Percentiles rank a stretch among this genome's conserved stretches.
Evolutionary conservation across 2,888 invertebrate genomes (phyloP).

Genomic region (Schrankia costaestrigalis): DNA sequence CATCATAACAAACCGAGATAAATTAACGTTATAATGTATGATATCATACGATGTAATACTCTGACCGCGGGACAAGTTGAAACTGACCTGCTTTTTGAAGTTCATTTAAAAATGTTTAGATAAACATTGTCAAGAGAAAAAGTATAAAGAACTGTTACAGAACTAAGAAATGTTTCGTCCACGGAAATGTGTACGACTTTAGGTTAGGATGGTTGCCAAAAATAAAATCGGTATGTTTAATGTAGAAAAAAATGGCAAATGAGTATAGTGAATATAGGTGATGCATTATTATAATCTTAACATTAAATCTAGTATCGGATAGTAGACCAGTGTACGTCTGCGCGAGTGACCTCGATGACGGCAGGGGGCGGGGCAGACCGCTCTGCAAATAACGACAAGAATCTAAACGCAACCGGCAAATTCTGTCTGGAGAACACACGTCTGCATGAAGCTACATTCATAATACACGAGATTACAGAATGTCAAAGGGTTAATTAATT

Average conservation of each 20-base stretch:
- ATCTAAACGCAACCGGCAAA: slow-evolving; percentile 41
- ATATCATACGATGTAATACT: slow-evolving; percentile 44
- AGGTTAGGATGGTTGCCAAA: slow-evolving; percentile 12
- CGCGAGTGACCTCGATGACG: slow-evolving; percentile 59
- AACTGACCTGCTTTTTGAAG: slow-evolving; percentile 32
- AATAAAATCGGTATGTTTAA: no score
- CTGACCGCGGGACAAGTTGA: slow-evolving; percentile 12
- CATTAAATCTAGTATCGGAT: slow-evolving; percentile 39
- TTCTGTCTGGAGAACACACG: slow-evolving; percentile 38
- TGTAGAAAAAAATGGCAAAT: slow-evolving; percentile 6
- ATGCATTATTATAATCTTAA: slow-evolving; percentile 34
- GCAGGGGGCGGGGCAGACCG: slow-evolving; percentile 47
- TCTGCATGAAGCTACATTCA: slow-evolving; percentile 18
- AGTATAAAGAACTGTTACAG: not conserved
- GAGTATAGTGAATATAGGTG: slow-evolving; percentile 6
- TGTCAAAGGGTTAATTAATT: slow-evolving; percentile 37
- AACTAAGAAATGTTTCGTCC: no score
- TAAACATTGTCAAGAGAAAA: slow-evolving; percentile 3
- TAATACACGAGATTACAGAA: slow-evolving; percentile 18
- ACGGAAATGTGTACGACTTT: no score
- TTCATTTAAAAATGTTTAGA: no score
- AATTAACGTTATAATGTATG: slow-evolving; percentile 38
- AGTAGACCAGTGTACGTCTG: slow-evolving; percentile 46
- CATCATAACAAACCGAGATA: slow-evolving; percentile 45
- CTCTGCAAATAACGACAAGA: slow-evolving; percentile 47